Percentiles rank a stretch among this genome's conserved stretches.
These are phyloP conservation scores for Sarcophaga peregrina DNA, from an alignment of 1,140 invertebrate species.

Conservation along the genomic window DNA sequence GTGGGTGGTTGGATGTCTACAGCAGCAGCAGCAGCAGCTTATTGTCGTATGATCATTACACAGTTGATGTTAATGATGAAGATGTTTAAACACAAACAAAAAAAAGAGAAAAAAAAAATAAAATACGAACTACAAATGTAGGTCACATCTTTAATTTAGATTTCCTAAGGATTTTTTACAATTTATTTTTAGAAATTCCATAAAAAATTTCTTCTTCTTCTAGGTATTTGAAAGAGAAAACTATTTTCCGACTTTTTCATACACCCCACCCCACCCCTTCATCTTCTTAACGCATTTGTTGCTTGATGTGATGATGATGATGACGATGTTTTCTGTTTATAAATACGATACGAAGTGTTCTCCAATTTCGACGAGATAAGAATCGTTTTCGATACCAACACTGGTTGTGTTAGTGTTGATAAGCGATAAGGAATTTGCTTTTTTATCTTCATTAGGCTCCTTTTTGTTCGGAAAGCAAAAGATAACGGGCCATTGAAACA, in stretches of 20 bases:
- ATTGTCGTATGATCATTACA: too few relatives aligned
- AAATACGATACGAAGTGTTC: neutral
- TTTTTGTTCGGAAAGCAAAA: neutral
- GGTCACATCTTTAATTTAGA: neutral
- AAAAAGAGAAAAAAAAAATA: too few relatives aligned
- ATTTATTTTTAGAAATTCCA: too few relatives aligned
- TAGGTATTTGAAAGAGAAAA: too few relatives aligned
- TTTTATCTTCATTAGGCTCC: constrained; percentile 16
- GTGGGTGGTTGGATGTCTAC: neutral
- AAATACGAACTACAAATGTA: neutral
- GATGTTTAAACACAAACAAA: too few relatives aligned
- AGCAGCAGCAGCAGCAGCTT: too few relatives aligned
- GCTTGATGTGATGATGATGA: neutral
- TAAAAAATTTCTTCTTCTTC: too few relatives aligned
- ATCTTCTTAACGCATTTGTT: neutral
- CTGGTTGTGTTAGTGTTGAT: too few relatives aligned
- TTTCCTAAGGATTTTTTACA: neutral
- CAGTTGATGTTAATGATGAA: too few relatives aligned
- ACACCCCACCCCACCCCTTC: neutral
- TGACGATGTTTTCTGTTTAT: neutral
- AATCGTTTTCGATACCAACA: too few relatives aligned
- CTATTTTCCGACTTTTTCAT: neutral
- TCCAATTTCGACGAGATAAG: neutral
- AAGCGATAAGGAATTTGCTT: constrained; percentile 13
- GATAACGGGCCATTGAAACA: neutral